These are phyloP conservation scores for Drosophila teissieri DNA, from an alignment of 1,140 invertebrate genomes.

Conservation along the genomic window DNA sequence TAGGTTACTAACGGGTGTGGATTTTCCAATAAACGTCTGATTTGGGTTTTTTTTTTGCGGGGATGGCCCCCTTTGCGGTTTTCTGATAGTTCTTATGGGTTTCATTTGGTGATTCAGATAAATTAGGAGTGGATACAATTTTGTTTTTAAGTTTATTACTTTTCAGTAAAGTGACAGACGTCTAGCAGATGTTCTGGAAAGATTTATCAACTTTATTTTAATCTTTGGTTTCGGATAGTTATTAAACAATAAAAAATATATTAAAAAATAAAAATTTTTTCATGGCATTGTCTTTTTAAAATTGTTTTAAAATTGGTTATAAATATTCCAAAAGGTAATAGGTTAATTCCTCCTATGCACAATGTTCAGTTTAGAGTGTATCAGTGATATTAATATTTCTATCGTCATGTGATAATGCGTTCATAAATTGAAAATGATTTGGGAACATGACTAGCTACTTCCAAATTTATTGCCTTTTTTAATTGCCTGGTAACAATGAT, in stretches of 20 bases:
- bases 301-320: too few species aligned
- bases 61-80: neutral
- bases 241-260: too few species aligned
- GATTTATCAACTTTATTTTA: too few species aligned
- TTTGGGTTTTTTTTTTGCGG: neutral
- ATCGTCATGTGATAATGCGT: neutral
- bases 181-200: too few species aligned
- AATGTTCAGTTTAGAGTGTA: too few species aligned
- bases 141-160: neutral
- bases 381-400: neutral
- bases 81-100: neutral
- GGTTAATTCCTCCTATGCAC: too few species aligned
- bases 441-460: neutral
- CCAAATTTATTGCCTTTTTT: neutral
- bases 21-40: neutral
- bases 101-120: neutral
- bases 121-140: neutral
- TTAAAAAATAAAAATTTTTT: too few species aligned
- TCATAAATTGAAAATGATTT: neutral
- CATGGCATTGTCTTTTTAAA: too few species aligned
- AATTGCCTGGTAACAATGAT: constrained; percentile 15
- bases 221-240: too few species aligned
- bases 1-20: neutral
- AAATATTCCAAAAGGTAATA: neutral
- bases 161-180: too few species aligned